Evolutionary conservation across 1,140 invertebrate species (phyloP).

Genomic region (Teleogryllus occipitalis): DNA sequence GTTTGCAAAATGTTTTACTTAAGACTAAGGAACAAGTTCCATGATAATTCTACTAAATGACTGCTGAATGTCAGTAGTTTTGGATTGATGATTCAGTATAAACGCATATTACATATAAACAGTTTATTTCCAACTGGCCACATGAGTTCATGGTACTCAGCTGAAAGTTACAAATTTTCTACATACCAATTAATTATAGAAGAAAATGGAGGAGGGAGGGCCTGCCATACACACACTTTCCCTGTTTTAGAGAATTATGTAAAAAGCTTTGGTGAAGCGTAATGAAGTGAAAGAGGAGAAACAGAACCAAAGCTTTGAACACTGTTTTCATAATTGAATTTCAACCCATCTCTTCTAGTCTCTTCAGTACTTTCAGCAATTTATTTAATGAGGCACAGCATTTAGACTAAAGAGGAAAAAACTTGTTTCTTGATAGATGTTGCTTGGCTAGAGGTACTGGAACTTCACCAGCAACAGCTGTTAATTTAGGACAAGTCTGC

Average conservation of each 20-base stretch:
- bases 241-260: neutral
- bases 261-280: neutral
- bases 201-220: neutral
- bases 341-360: neutral
- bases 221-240: neutral
- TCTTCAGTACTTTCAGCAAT: neutral
- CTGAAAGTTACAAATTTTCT: neutral
- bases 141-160: neutral
- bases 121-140: neutral
- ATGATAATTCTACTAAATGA: too few relatives aligned
- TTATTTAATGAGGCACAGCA: slow-evolving; percentile 19
- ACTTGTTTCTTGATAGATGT: slow-evolving; percentile 19
- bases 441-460: slow-evolving; percentile 4
- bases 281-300: neutral
- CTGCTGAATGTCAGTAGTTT: too few relatives aligned
- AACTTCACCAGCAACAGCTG: slow-evolving; percentile 1
- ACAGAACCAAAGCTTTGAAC: neutral
- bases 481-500: slow-evolving; percentile 14
- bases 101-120: too few relatives aligned
- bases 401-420: slow-evolving; percentile 22
- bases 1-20: too few relatives aligned
- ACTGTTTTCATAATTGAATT: neutral
- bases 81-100: too few relatives aligned
- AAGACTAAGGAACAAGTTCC: too few relatives aligned
- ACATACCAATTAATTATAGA: neutral